Evolutionary conservation across 2,888 invertebrate genomes (phyloP).

Genomic region (Petrolisthes cinctipes): DNA sequence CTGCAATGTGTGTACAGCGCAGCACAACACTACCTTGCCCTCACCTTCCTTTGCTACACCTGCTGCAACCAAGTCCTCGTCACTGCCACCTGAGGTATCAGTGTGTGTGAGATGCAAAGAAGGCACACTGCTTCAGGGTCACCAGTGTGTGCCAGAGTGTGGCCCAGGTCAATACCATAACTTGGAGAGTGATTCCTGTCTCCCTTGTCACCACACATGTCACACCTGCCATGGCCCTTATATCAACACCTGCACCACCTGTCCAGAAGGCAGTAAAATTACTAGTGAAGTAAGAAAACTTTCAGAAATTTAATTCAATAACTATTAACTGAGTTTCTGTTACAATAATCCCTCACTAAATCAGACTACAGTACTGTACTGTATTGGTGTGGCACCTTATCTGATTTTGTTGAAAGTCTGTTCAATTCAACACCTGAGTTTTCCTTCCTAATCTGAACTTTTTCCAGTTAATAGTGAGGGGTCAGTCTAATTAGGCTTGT

Average conservation of each 20-base stretch:
- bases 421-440: no score
- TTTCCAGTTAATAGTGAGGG: no score
- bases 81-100: not conserved
- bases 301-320: no score
- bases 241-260: conserved; percentile 34
- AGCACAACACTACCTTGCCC: conserved; percentile 21
- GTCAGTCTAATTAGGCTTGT: no score
- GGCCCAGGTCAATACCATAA: conserved; percentile 37
- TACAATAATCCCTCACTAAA: no score
- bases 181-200: conserved; percentile 13
- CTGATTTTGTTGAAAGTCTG: no score
- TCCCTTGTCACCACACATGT: conserved; percentile 38
- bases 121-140: conserved; percentile 16
- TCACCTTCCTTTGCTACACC: not conserved
- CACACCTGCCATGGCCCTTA: conserved; percentile 37
- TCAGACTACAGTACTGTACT: no score
- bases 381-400: no score
- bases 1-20: conserved; percentile 34
- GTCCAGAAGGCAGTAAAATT: conserved; percentile 32
- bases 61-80: no score
- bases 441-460: no score
- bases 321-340: no score
- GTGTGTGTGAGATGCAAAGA: conserved; percentile 54
- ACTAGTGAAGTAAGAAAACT: conserved; percentile 8
- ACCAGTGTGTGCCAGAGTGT: conserved; percentile 51